Evolutionary conservation across 2,888 invertebrate species (phyloP).

Genomic region (Rotaria macrura): DNA sequence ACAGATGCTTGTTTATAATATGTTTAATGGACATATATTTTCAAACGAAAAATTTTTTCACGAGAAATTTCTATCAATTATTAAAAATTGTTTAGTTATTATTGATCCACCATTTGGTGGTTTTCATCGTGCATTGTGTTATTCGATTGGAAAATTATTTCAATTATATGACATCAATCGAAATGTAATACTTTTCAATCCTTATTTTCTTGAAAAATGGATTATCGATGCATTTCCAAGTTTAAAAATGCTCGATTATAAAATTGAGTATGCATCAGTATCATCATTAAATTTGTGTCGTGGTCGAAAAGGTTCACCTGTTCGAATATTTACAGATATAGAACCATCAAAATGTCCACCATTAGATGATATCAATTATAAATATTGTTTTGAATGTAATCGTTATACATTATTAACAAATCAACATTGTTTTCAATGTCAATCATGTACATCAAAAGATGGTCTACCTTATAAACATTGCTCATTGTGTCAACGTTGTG

Average conservation of each 20-base stretch:
- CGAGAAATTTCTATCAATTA: slow-evolving; percentile 7
- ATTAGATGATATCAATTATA: slow-evolving; percentile 4
- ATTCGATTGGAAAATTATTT: slow-evolving; percentile 10
- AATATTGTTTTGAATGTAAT: slow-evolving; percentile 28
- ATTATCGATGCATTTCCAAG: slow-evolving; percentile 19
- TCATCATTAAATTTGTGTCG: not conserved
- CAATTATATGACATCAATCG: not conserved
- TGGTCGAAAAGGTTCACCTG: slow-evolving; percentile 24
- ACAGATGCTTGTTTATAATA: slow-evolving; percentile 71
- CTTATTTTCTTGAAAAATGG: slow-evolving; percentile 33
- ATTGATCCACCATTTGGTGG: slow-evolving; percentile 33
- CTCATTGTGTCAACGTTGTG: slow-evolving; percentile 24
- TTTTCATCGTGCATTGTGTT: slow-evolving; percentile 9
- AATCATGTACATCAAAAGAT: slow-evolving; percentile 31
- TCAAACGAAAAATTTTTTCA: slow-evolving; percentile 36
- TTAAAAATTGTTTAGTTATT: slow-evolving; percentile 27
- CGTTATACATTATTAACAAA: slow-evolving; percentile 29
- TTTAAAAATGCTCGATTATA: slow-evolving; percentile 29
- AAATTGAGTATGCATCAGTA: slow-evolving; percentile 1
- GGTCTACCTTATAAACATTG: slow-evolving; percentile 32
- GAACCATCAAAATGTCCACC: not conserved
- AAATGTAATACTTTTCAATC: slow-evolving; percentile 22
- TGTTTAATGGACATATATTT: slow-evolving; percentile 80
- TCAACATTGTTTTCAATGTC: slow-evolving; percentile 27
- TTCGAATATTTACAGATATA: slow-evolving; percentile 31